Conservation (phyloP, 2,113 vertebrate species). For the Hypomesus transpacificus region DNA sequence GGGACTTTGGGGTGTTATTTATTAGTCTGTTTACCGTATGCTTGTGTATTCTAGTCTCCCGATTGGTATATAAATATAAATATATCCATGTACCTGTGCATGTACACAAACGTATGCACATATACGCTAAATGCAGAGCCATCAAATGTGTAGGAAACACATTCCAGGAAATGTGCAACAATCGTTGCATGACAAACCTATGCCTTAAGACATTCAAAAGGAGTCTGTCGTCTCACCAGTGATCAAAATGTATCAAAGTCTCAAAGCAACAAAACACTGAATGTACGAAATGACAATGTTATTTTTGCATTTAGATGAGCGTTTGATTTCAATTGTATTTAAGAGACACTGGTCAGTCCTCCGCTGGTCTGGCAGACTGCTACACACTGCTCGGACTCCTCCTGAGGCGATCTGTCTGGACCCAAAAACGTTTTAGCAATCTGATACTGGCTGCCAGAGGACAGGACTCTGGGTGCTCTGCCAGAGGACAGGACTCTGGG, state of each 20-base stretch:
- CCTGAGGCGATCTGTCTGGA: not conserved
- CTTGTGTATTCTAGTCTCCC: not conserved
- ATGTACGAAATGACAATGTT: slow-evolving; percentile 37
- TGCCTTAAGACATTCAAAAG: slow-evolving; percentile 60
- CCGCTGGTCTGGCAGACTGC: not conserved
- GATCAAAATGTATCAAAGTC: slow-evolving; percentile 23
- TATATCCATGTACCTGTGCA: not conserved
- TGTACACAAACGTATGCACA: no score
- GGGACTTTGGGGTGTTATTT: not conserved
- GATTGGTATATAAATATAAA: not conserved
- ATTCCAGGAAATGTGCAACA: slow-evolving; percentile 6
- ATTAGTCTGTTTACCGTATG: not conserved
- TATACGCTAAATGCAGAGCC: no score
- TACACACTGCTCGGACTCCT: not conserved
- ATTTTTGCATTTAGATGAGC: not conserved
- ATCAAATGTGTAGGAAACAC: no score
- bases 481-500: not conserved
- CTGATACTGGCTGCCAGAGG: not conserved
- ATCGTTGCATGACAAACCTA: slow-evolving; percentile 60
- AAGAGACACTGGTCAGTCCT: not conserved
- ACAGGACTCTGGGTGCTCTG: not conserved
- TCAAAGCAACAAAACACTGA: slow-evolving; percentile 24
- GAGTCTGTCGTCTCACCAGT: slow-evolving; percentile 36
- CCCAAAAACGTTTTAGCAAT: slow-evolving; percentile 8
- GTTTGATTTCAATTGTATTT: not conserved